Conservation (phyloP, 2,797 vertebrate species). For the Acrossocheilus fasciatus region DNA sequence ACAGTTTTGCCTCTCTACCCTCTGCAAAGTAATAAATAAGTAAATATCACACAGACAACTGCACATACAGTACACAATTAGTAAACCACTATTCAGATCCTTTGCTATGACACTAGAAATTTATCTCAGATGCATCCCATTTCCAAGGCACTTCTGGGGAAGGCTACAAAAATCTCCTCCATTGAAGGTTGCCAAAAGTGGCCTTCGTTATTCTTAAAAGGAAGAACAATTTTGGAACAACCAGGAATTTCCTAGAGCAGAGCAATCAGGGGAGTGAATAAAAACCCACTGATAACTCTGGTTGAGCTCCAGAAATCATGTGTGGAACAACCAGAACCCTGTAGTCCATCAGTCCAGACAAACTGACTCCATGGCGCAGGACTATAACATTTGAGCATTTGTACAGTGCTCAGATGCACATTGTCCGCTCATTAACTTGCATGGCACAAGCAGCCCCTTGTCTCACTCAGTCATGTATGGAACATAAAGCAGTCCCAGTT, state of each 20-base stretch:
- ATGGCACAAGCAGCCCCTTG: not conserved
- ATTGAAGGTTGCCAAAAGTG: too few species aligned
- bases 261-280: too few species aligned
- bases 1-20: not conserved
- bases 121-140: not conserved
- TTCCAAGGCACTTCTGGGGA: not conserved
- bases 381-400: too few species aligned
- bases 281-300: too few species aligned
- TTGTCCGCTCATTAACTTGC: not conserved
- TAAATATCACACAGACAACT: not conserved
- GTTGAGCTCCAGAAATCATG: too few species aligned
- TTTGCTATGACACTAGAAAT: slow-evolving; percentile 23
- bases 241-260: too few species aligned
- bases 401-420: not conserved
- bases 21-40: not conserved
- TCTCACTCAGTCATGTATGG: not conserved
- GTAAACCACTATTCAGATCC: slow-evolving; percentile 13
- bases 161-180: too few species aligned
- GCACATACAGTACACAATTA: not conserved
- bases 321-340: too few species aligned
- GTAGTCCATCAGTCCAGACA: too few species aligned
- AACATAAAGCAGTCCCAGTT: not conserved
- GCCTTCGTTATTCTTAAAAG: too few species aligned
- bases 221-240: too few species aligned
- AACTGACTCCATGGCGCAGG: too few species aligned